Evolutionary conservation across 1,140 invertebrate species (phyloP).

Genomic region (Drosophila sp.): DNA sequence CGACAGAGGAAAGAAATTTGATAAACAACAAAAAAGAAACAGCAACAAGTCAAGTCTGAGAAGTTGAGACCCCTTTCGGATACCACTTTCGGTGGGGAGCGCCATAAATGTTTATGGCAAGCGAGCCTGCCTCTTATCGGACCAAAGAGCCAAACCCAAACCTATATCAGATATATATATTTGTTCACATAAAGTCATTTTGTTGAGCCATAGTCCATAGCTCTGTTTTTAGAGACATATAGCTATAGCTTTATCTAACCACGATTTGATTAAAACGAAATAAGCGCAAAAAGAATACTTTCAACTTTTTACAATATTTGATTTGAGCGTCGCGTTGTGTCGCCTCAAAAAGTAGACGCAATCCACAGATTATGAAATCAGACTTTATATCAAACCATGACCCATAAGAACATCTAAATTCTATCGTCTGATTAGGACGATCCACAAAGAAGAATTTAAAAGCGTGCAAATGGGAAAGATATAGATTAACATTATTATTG

Average conservation of each 20-base stretch:
- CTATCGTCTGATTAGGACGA: neutral
- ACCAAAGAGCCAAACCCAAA: conserved; percentile 13
- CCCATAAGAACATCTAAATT: neutral
- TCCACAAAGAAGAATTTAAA: neutral
- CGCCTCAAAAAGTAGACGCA: neutral
- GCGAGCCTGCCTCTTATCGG: conserved; percentile 29
- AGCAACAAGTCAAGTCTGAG: conserved; percentile 14
- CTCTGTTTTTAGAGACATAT: conserved; percentile 1
- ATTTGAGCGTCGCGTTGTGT: neutral
- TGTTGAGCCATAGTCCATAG: neutral
- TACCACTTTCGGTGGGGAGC: neutral
- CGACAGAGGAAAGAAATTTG: conserved; percentile 5
- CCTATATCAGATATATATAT: conserved; percentile 23
- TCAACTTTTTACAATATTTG: conserved; percentile 21
- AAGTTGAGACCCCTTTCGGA: neutral
- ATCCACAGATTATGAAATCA: conserved; percentile 23
- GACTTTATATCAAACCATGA: neutral
- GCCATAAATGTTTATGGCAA: conserved; percentile 50
- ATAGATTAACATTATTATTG: neutral
- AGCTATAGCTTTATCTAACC: conserved; percentile 11
- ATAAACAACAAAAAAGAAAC: conserved; percentile 18
- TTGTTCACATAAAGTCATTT: conserved; percentile 17
- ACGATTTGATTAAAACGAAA: conserved; percentile 38
- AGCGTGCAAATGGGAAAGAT: neutral
- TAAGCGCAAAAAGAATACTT: conserved; percentile 23